Evolutionary conservation across 2,113 vertebrate genomes (phyloP), one percentile per base, ranked within the genome.

Genomic region (Todiramphus chloris): DNA sequence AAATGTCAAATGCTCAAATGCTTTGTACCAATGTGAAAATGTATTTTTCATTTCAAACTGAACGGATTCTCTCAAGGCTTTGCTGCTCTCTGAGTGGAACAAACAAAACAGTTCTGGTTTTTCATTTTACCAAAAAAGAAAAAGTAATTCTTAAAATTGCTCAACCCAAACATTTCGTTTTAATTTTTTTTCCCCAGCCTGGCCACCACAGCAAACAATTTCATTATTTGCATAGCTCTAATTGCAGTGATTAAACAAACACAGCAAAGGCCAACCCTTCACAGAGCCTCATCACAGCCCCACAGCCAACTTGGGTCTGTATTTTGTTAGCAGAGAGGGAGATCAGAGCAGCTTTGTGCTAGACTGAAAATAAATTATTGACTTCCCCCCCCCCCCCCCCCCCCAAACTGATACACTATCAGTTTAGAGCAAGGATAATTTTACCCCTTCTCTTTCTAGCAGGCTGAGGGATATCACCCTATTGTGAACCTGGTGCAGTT

Each of bases 221-320:
- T 90, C 87, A 50, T 89, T 94, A 95, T 97, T 97, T 97, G 94
- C 62, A 11, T 95, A 79, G 81, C 44, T 89, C 87, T 97, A 96
- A 96, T 97, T 96, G 94, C 80, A 82, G 74, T 64, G 93, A 96
- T 95, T 94, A 93, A 96, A 93, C 87, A 96, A 94, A 94, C 94
- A 83, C 86, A 87, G 92, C 80, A 20, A 93, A 93, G 1, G 35
- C 69, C 0, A 9, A 76, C 95, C 94, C 89, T 95, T 93, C 3
- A 6, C 73, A 87, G 92, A 94, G 92, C 96, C 90, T 94, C 96
- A 75, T 87, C 27, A 16, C 75, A 94, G 28, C 87, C 86, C 90
- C 68, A 44, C 83, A 87, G 82, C 90, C 86, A 87, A 64, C 85
- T 96, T 82, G 70, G 70, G 64, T 89, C 96, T 96, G 95, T 89